Evolutionary conservation across 1,140 invertebrate genomes (phyloP), one percentile per base, ranked within the genome.

Genomic region (Eumaeus atala): DNA sequence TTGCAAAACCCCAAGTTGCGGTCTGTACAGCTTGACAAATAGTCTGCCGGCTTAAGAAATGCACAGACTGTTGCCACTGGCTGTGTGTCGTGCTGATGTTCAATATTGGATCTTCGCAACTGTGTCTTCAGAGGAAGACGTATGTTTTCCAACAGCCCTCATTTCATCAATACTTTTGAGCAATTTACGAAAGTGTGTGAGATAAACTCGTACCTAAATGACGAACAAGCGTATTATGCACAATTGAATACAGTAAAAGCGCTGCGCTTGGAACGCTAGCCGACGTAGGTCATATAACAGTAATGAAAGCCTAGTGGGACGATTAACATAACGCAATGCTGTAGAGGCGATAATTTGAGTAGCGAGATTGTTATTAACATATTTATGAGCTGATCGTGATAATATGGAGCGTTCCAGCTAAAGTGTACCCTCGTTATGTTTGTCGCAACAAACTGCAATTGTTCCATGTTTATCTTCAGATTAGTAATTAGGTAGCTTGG

Each of bases 371-470:
- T 74, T 69, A 75, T 72, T 71, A 69, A 70, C 69, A 69, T 64
- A 71, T 70, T 78, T 72, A 67, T 72, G 68, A 77, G 73, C 72
- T 64, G 67, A 71, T 82, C 83, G 80, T 84, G 75, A 83, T 78
- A 84, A 81, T 84, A 76, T 80, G 64, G 72, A 74, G 67, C 74
- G 72, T 68, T 75, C 64, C 66, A 61, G 65, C 54, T 72, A 86
- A 86, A 86, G 81, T 79, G 84, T 83, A 80, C 69, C 72, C 83
- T 84, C 70, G 77, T 84, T 86, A 83, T 60, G 61, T 51, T 52
- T 86, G 74, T 77, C 77, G 79, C 75, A 83, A 86, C 55, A 36
- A 51, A 35, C 48, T n/a, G 48, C 34, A 44, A 10, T 50, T 12
- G 21, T 44, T 53, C 16, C 38, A 33, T 40, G 21, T 53, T 44